These are phyloP conservation scores for Telenomus remus DNA, from an alignment of 1,140 invertebrate species.

Conservation along the genomic window DNA sequence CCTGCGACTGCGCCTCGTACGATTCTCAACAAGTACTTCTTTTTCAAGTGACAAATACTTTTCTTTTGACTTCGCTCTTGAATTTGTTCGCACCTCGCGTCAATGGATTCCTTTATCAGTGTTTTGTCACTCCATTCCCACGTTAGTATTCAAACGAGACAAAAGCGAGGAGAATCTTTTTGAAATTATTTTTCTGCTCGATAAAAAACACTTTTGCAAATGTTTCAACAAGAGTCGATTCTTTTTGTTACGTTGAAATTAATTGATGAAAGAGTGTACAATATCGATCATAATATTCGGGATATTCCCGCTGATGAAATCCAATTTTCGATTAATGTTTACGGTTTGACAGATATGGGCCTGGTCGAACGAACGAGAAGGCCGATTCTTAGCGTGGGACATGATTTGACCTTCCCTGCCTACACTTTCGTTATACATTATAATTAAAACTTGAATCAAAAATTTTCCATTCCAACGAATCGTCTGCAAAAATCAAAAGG, in stretches of 20 bases:
- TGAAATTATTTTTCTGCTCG: too few relatives aligned
- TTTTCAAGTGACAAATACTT: slow-evolving; percentile 32
- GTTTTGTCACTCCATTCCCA: too few relatives aligned
- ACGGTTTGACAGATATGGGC: slow-evolving; percentile 35
- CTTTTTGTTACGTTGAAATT: too few relatives aligned
- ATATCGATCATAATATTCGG: slow-evolving; percentile 5
- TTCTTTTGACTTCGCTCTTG: slow-evolving; percentile 14
- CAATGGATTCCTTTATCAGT: slow-evolving; percentile 1
- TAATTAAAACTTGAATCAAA: slow-evolving; percentile 19
- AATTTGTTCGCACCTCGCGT: slow-evolving; percentile 3
- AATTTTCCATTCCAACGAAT: neutral
- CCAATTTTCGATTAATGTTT: slow-evolving; percentile 26
- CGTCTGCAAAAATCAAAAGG: neutral
- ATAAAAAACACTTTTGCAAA: too few relatives aligned
- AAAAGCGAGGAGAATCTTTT: too few relatives aligned
- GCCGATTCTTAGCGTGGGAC: slow-evolving; percentile 54
- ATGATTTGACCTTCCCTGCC: slow-evolving; percentile 42
- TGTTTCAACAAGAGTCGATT: too few relatives aligned
- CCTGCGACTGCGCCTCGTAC: slow-evolving; percentile 23
- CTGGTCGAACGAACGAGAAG: slow-evolving; percentile 41
- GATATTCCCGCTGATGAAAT: slow-evolving; percentile 27
- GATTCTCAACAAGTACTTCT: slow-evolving; percentile 15
- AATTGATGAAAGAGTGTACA: neutral
- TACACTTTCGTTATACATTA: slow-evolving; percentile 48
- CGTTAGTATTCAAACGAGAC: too few relatives aligned